phyloP scores from a whole-genome alignment of 2,888 invertebrate genomes.

The Plusia festucae region DNA sequence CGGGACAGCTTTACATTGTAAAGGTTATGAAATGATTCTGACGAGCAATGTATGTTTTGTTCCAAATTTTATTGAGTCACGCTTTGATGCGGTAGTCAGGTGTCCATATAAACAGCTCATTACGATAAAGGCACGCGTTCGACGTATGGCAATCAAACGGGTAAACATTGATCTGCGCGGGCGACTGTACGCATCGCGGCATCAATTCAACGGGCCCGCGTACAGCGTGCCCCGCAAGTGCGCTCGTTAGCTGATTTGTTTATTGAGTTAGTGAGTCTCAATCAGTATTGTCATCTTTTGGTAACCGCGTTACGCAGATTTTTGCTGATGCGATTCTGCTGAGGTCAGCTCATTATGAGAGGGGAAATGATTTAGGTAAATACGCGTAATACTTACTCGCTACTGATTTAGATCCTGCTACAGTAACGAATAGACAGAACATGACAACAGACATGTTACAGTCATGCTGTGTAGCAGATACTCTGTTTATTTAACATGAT shows the following conservation, averaged over 20 bases:
- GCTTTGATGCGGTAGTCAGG: constrained; percentile 14
- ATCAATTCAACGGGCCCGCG: constrained; percentile 25
- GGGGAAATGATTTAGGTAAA: not conserved
- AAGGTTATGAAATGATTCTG: not conserved
- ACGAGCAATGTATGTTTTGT: constrained; percentile 11
- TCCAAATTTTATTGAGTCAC: not conserved
- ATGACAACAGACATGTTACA: not conserved
- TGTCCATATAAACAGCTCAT: constrained; percentile 70
- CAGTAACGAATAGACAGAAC: not conserved
- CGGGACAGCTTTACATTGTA: not conserved
- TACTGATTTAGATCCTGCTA: not conserved
- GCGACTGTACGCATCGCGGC: constrained; percentile 50
- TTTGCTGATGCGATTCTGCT: constrained; percentile 21
- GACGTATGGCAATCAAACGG: constrained; percentile 65
- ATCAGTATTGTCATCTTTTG: constrained; percentile 53
- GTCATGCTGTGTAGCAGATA: too few relatives aligned
- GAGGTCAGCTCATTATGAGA: constrained; percentile 22
- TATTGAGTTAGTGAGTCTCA: constrained; percentile 54
- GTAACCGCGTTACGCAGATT: not conserved
- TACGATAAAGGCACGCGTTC: constrained; percentile 66
- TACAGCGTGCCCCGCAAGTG: constrained; percentile 49
- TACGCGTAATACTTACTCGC: not conserved
- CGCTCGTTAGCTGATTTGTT: constrained; percentile 62
- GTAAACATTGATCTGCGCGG: constrained; percentile 61
- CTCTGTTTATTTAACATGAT: too few relatives aligned